Conservation (phyloP, 2,113 vertebrate species). For the Gadus chalcogrammus region DNA sequence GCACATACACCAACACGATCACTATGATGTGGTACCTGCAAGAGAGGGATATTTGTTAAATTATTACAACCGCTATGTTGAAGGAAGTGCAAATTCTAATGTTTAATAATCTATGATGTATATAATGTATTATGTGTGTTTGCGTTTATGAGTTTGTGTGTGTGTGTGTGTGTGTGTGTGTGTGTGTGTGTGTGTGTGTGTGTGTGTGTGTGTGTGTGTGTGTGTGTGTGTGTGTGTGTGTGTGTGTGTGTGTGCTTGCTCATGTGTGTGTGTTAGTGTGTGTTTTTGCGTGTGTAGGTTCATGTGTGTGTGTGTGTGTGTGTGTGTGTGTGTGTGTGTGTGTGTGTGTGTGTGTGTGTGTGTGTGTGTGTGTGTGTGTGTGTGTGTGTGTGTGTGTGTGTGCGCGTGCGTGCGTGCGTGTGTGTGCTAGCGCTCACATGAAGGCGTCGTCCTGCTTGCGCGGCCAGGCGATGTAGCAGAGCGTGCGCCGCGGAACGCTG, state of each 20-base stretch:
- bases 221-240: not conserved
- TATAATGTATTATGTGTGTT: not conserved
- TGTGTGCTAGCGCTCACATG: constrained; percentile 75
- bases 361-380: not conserved
- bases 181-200: not conserved
- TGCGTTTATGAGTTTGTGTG: not conserved
- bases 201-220: too few species aligned
- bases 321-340: too few species aligned
- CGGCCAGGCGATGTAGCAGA: constrained; percentile 94
- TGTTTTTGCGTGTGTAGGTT: not conserved
- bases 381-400: not conserved
- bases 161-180: not conserved
- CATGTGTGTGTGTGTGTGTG: not conserved
- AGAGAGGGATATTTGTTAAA: not conserved
- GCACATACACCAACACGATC: constrained; percentile 84
- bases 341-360: too few species aligned
- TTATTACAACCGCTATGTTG: not conserved
- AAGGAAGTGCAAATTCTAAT: not conserved
- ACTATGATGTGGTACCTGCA: constrained; percentile 92
- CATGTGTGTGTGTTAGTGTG: not conserved
- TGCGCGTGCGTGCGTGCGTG: too few species aligned
- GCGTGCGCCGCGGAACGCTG: constrained; percentile 77
- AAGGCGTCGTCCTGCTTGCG: constrained; percentile 81
- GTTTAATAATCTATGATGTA: too few species aligned
- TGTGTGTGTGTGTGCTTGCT: too few species aligned